Evolutionary conservation across 2,888 invertebrate genomes (phyloP).

Genomic region (Drosophila anomalata): DNA sequence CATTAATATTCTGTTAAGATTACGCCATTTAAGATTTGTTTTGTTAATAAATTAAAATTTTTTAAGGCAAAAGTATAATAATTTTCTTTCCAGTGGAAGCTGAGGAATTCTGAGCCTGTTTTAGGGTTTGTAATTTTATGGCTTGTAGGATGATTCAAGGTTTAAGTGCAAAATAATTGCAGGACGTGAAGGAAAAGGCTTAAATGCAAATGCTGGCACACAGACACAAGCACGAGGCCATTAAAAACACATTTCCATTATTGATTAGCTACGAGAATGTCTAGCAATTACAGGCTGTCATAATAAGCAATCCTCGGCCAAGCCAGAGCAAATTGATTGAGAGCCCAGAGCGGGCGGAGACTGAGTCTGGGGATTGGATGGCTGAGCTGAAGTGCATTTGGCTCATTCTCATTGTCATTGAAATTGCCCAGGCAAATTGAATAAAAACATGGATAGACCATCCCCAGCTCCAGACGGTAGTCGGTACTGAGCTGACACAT

Average conservation of each 20-base stretch:
- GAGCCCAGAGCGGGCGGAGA: conserved; percentile 28
- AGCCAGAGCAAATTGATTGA: conserved; percentile 52
- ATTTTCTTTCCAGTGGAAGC: background rate
- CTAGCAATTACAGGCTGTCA: conserved; percentile 62
- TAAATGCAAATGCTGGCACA: conserved; percentile 21
- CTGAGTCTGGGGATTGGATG: background rate
- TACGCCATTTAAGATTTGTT: too few relatives aligned
- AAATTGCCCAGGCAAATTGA: conserved; percentile 72
- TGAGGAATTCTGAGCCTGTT: conserved; percentile 2
- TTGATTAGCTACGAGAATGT: conserved; percentile 62
- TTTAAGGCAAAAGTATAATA: background rate
- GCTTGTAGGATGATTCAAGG: conserved; percentile 51
- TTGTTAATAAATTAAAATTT: too few relatives aligned
- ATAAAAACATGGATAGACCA: conserved; percentile 67
- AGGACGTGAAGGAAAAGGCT: conserved; percentile 33
- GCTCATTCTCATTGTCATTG: conserved; percentile 39
- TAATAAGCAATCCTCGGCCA: conserved; percentile 52
- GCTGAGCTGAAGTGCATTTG: conserved; percentile 21
- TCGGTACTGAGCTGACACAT: conserved; percentile 47
- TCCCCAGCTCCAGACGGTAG: conserved; percentile 1
- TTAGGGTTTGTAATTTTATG: conserved; percentile 44
- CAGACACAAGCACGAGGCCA: conserved; percentile 41
- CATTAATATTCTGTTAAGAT: background rate
- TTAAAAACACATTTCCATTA: conserved; percentile 63
- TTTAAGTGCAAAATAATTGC: conserved; percentile 71